Conservation (phyloP, 2,113 vertebrate species). For the Nycticebus coucang region DNA sequence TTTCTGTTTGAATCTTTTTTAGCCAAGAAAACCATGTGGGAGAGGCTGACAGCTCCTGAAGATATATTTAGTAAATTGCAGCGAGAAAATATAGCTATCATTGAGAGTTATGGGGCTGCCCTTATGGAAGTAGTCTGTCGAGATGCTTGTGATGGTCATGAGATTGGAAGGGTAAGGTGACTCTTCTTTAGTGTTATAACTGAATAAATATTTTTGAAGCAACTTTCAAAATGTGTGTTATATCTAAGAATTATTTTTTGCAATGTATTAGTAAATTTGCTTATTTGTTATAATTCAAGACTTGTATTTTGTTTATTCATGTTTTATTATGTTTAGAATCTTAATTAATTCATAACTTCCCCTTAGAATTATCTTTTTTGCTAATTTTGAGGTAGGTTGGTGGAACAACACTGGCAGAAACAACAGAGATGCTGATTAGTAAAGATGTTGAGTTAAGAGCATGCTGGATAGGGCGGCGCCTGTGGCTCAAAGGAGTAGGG, state of each 20-base stretch:
- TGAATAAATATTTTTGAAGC: background rate
- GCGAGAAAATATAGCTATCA: conserved; percentile 94
- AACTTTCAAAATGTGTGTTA: background rate
- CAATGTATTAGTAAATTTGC: background rate
- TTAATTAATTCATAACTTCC: conserved; percentile 16
- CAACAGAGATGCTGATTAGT: background rate
- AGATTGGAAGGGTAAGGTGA: conserved; percentile 93
- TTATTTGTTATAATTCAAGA: conserved; percentile 15
- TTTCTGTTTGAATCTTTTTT: conserved; percentile 57
- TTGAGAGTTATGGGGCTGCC: conserved; percentile 95
- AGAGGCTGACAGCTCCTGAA: conserved; percentile 96
- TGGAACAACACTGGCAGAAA: background rate
- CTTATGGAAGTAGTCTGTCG: conserved; percentile 98
- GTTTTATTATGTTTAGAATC: conserved; percentile 33
- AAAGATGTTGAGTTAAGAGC: background rate
- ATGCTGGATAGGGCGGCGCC: background rate
- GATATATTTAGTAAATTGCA: conserved; percentile 97
- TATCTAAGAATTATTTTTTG: conserved; percentile 17
- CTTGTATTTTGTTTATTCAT: conserved; percentile 1
- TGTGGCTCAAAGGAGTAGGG: no score
- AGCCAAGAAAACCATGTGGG: conserved; percentile 96
- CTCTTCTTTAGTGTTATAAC: background rate
- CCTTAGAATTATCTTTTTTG: conserved; percentile 9
- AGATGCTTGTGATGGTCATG: conserved; percentile 97
- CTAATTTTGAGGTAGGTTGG: background rate